phyloP scores from a whole-genome alignment of 2,113 vertebrate species.

The Serilophus lunatus region DNA sequence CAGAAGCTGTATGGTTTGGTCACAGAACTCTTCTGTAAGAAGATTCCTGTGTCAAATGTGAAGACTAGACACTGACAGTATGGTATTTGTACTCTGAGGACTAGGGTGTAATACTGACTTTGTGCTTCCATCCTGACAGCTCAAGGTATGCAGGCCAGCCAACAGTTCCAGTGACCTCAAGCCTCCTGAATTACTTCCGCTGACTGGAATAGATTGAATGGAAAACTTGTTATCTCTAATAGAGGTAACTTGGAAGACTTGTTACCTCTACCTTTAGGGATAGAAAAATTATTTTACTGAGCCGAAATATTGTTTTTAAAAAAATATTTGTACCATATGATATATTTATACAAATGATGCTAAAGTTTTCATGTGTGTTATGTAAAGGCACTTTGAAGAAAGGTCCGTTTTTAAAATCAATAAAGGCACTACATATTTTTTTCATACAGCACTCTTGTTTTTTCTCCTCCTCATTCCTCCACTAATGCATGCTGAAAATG shows the following conservation, averaged over 20 bases:
- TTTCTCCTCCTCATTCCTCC: not conserved
- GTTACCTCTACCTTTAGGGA: not conserved
- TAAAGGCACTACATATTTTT: slow-evolving; percentile 49
- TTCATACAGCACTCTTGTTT: not conserved
- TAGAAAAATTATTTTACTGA: slow-evolving; percentile 19
- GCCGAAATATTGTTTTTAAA: not conserved
- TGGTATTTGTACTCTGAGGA: not conserved
- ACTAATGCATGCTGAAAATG: not conserved
- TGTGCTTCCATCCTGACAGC: not conserved
- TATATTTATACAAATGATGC: not conserved
- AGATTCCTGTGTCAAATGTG: not conserved
- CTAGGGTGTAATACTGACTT: not conserved
- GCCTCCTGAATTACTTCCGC: not conserved
- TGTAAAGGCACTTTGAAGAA: not conserved
- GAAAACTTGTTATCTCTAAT: not conserved
- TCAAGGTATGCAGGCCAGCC: not conserved
- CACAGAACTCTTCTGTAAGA: not conserved
- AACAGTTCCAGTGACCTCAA: not conserved
- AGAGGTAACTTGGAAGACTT: no score
- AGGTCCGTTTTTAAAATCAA: not conserved
- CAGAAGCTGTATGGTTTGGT: not conserved
- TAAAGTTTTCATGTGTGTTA: not conserved
- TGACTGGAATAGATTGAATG: not conserved
- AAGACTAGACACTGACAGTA: not conserved
- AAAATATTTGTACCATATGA: not conserved